Evolutionary conservation across 2,113 vertebrate species (phyloP).

Genomic region (Psittacus erithacus): DNA sequence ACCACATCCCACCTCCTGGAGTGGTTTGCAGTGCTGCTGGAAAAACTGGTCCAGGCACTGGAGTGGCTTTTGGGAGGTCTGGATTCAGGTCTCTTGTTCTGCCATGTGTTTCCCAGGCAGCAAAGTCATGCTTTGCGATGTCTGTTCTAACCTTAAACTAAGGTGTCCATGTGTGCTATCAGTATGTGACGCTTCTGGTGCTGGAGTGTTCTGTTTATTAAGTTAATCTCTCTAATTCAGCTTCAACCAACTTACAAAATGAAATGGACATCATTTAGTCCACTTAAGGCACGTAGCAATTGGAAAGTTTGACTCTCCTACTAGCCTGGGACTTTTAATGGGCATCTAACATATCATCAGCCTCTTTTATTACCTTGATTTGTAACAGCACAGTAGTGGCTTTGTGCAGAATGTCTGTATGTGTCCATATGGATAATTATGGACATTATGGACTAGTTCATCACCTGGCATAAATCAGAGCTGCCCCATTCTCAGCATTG

Average conservation of each 20-base stretch:
- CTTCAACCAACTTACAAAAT: not conserved
- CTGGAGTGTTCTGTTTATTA: not conserved
- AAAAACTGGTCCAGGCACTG: not conserved
- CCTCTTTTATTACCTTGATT: not conserved
- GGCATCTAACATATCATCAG: not conserved
- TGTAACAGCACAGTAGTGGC: not conserved
- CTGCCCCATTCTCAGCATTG: not conserved
- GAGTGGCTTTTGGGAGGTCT: not conserved
- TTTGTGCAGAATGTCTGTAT: not conserved
- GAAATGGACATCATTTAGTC: not conserved
- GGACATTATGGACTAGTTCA: not conserved
- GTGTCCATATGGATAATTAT: not conserved
- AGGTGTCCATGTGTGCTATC: not conserved
- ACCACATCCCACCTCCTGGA: not conserved
- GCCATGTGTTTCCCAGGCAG: fast-evolving
- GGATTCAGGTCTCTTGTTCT: not conserved
- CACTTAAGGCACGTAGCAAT: not conserved
- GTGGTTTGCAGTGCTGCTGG: not conserved
- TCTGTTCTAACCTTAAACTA: not conserved
- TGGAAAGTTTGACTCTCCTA: not conserved
- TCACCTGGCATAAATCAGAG: not conserved
- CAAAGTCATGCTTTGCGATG: fast-evolving
- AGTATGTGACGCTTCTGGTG: not conserved
- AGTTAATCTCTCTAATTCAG: not conserved
- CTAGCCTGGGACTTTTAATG: not conserved